Evolutionary conservation across 2,888 invertebrate species (phyloP), one percentile per base, ranked within the genome.

Genomic region (Hipparchia sbordonii): DNA sequence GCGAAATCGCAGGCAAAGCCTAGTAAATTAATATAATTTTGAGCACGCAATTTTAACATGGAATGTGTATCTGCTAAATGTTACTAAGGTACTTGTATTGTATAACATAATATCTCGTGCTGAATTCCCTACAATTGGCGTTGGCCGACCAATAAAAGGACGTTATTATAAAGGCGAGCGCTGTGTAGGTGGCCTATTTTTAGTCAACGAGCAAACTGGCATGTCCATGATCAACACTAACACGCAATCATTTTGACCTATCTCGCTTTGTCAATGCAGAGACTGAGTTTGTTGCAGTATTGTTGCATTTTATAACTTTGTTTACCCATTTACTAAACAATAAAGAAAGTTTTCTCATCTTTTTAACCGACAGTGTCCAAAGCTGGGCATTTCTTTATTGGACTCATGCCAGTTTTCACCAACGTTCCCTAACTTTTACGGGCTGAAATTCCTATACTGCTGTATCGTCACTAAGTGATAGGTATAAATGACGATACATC

Each of bases 161-260:
- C 72, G 73, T 71, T 75, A 77, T 74, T 75, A 77, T 76, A 76
- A 75, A 76, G 73, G 68, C 71, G 67, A 71, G 71, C 72, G 72
- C 56, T 71, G 71, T 69, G 76, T 74, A 67, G 72, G 71, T 70
- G 75, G 75, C 74, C 92, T 92, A 92, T 92, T 90, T 92, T 87
- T 91, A 92, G 90, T 84, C 85, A 88, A 87, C 78, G 76, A 78
- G 77, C 73, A 73, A 72, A 74, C 72, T 74, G 68, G 70, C 84
- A 88, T 86, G 82, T 84, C 80, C 82, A 82, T 85, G 86, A 87
- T 88, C 85, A 84, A 85, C 84, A 82, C 81, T 84, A 80, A 81
- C 85, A 89, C 89, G 89, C 91, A 89, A 89, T 91, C 89, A 90
- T 89, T 91, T 92, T 90, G 89, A 88, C 88, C 87, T 84, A 87